Evolutionary conservation across 2,888 invertebrate species (phyloP).

Genomic region (Polylopha cassiicola): DNA sequence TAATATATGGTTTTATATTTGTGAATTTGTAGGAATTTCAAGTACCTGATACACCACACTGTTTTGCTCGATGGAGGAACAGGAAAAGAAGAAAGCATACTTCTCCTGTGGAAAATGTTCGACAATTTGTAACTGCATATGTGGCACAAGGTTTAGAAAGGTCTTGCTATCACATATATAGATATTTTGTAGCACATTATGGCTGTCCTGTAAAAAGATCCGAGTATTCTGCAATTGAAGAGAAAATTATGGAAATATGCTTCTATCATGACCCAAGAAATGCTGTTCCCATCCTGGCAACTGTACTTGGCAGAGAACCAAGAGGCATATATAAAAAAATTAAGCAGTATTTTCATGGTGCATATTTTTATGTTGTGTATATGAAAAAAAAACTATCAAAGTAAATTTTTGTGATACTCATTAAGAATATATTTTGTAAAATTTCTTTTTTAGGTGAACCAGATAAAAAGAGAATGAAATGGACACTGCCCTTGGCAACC

Average conservation of each 20-base stretch:
- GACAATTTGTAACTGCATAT: slow-evolving; percentile 21
- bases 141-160: slow-evolving; percentile 22
- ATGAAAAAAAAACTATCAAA: no score
- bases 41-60: slow-evolving; percentile 21
- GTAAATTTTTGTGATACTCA: no score
- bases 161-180: slow-evolving; percentile 21
- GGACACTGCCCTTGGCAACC: slow-evolving; percentile 22
- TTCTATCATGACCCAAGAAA: slow-evolving; percentile 15
- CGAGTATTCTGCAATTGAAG: slow-evolving; percentile 17
- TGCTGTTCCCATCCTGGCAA: slow-evolving; percentile 9
- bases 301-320: slow-evolving; percentile 20
- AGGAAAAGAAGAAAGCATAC: slow-evolving; percentile 6
- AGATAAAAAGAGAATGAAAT: slow-evolving; percentile 13
- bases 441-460: slow-evolving; percentile 22
- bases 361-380: neutral
- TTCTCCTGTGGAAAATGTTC: slow-evolving; percentile 17
- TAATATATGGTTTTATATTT: no score
- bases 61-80: slow-evolving; percentile 24
- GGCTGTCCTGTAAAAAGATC: slow-evolving; percentile 10
- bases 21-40: slow-evolving; percentile 21
- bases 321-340: slow-evolving; percentile 21
- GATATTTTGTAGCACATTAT: slow-evolving; percentile 13
- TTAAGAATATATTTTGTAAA: no score
- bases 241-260: slow-evolving; percentile 22
- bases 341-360: slow-evolving; percentile 7